Base-by-base conservation (phyloP, 2,113 vertebrate genomes). In the Garra rufa region DNA sequence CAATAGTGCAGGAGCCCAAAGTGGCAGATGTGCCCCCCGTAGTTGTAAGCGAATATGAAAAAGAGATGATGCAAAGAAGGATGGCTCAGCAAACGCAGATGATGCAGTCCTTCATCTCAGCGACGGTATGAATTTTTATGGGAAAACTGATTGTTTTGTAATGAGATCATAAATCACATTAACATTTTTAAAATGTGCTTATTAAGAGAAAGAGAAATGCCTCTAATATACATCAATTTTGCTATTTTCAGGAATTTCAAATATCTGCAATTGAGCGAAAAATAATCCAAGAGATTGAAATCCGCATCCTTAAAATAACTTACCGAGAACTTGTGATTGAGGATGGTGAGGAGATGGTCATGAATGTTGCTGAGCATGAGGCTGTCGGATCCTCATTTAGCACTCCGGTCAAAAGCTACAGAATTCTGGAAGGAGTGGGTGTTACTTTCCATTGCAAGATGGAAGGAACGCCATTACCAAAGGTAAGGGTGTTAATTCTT, bases 231-330 rank as follows among this genome's bases (percentile, higher is more conserved):
- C n/a, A n/a, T n/a, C n/a, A n/a, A 57, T 43, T 24, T 6, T 55
- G 24, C 84, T 75, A 26, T 76, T 86, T 41, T 78, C 8, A 99
- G 98, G 98, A 99, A 92, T 97, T 97, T 87, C 95, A 96, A 24
- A 95, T 98, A 88, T 98, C 98, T 87, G 96, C 97, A 69, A 98
- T 99, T 81, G 98, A 99, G 88, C 96, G 98, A 91, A 95, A 96
- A 87, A 96, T 99, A 89, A 99, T 99, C 88, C 97, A 96, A 88
- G 97, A 99, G 94, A 97, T 99, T 80, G 97, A 99, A 92, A 94
- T 97, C 59, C 95, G 97, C 85, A 97, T 99, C 92, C 95, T 98
- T 92, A 98, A 95, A 89, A 98, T 97, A 17, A 96, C 95, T 1
- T 95, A 99, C 89, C 93, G 92, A 89, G 96, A 99, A 89, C 93